Percentiles rank a stretch among this genome's conserved stretches.
Evolutionary conservation across 2,797 vertebrate species (phyloP).

Genomic region (Pristis pectinata): DNA sequence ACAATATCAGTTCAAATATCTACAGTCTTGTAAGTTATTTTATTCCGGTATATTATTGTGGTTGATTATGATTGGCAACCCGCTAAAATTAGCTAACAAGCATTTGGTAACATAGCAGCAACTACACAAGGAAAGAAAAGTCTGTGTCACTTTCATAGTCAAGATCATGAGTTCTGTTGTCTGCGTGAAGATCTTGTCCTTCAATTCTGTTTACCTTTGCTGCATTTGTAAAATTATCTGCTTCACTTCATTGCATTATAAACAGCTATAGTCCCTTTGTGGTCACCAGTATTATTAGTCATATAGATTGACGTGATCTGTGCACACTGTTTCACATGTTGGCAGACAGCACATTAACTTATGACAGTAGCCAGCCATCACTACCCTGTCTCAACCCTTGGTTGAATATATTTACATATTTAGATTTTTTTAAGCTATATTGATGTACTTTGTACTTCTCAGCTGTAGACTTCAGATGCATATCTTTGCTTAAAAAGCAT

Average conservation of each 20-base stretch:
- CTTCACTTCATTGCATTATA: neutral
- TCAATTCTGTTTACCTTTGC: constrained; percentile 26
- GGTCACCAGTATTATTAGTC: constrained; percentile 23
- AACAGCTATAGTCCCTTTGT: constrained; percentile 22
- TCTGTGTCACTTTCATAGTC: constrained; percentile 3
- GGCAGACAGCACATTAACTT: neutral
- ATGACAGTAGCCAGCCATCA: neutral
- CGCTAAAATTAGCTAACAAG: neutral
- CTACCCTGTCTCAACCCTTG: neutral
- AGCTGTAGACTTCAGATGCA: neutral
- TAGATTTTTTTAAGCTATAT: neutral
- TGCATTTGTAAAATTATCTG: neutral
- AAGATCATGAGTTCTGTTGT: neutral
- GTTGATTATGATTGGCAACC: neutral
- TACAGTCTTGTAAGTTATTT: neutral
- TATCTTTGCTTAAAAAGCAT: neutral
- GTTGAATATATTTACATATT: neutral
- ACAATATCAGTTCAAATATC: neutral
- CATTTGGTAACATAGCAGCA: neutral
- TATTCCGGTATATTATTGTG: neutral
- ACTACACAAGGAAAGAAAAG: neutral
- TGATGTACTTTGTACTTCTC: neutral
- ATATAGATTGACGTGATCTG: neutral
- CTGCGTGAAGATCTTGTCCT: neutral
- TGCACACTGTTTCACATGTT: neutral